Evolutionary conservation across 2,888 invertebrate species (phyloP).

Genomic region (Stratiomys singularior): DNA sequence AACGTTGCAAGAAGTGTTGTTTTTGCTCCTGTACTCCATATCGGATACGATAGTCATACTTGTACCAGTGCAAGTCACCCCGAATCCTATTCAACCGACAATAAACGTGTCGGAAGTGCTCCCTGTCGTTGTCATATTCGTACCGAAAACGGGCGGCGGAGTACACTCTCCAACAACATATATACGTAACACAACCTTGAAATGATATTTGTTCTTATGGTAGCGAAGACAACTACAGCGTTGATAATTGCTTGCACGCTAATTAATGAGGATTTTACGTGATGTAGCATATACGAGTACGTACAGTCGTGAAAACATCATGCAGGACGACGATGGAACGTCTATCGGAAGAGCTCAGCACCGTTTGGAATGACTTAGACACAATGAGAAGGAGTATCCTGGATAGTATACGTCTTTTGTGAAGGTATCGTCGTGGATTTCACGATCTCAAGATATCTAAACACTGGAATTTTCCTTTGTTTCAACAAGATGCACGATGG

Average conservation of each 20-base stretch:
- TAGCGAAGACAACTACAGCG: conserved; percentile 34
- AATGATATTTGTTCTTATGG: not conserved
- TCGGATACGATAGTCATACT: not conserved
- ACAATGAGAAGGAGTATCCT: not conserved
- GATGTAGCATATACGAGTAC: conserved; percentile 48
- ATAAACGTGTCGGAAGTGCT: conserved; percentile 32
- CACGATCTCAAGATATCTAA: conserved; percentile 1
- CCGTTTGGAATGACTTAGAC: not conserved
- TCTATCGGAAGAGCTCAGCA: not conserved
- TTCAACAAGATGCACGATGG: not conserved
- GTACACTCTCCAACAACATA: too few species aligned
- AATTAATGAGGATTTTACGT: conserved; percentile 51
- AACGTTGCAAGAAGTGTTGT: too few species aligned
- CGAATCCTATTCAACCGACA: not conserved
- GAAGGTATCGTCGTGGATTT: conserved; percentile 14
- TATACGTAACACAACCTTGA: not conserved
- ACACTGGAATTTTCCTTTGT: conserved; percentile 1
- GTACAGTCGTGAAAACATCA: not conserved
- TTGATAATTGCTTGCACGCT: conserved; percentile 49
- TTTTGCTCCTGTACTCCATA: not conserved
- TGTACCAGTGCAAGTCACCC: not conserved
- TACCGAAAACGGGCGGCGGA: not conserved
- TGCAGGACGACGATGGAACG: not conserved
- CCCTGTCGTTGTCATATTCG: not conserved
- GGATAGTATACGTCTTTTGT: conserved; percentile 8